phyloP scores from a whole-genome alignment of 2,113 vertebrate genomes.

The Hemichromis elongatus region DNA sequence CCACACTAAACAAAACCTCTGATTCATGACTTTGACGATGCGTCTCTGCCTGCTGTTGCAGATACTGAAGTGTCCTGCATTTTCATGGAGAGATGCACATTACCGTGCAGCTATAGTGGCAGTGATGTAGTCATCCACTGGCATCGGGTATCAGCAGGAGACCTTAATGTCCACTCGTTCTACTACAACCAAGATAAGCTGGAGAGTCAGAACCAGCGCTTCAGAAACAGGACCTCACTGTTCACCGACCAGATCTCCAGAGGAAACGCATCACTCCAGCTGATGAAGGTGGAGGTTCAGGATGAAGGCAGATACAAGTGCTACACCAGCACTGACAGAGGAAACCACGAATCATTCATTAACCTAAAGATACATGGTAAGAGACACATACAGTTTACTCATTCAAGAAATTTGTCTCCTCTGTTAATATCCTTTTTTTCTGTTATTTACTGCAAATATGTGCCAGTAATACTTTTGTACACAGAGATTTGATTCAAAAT shows the following conservation, averaged over 20 bases:
- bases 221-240: background rate
- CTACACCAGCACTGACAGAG: constrained; percentile 1
- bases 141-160: background rate
- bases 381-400: fast-evolving
- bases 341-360: fast-evolving
- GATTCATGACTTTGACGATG: background rate
- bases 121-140: constrained; percentile 64
- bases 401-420: background rate
- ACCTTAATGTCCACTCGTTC: background rate
- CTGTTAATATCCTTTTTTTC: background rate
- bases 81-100: constrained; percentile 40
- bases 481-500: background rate
- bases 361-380: background rate
- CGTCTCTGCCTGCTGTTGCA: background rate
- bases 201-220: fast-evolving
- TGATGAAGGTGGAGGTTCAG: constrained; percentile 24
- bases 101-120: constrained; percentile 58
- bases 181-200: fast-evolving
- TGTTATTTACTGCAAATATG: background rate
- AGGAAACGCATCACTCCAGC: constrained; percentile 69
- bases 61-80: constrained; percentile 7
- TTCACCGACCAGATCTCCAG: background rate
- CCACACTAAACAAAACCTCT: background rate
- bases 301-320: constrained; percentile 64
- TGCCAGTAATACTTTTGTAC: background rate